Conservation (phyloP, 2,797 vertebrate genomes). For the Sciaenops ocellatus region DNA sequence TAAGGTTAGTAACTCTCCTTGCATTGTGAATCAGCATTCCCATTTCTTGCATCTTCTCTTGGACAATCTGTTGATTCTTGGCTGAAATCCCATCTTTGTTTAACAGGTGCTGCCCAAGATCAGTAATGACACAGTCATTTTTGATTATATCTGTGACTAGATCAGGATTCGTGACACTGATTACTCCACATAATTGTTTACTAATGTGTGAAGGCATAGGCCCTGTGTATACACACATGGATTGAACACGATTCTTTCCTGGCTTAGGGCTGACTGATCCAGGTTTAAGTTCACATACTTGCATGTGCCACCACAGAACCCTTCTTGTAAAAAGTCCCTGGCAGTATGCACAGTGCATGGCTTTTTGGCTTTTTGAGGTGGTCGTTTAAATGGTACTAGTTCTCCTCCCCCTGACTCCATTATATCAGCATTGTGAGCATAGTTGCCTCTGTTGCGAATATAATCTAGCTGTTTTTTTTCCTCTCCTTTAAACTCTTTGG, state of each 20-base stretch:
- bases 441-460: slow-evolving; percentile 56
- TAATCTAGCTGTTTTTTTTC: slow-evolving; percentile 42
- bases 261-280: slow-evolving; percentile 31
- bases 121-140: slow-evolving; percentile 42
- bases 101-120: slow-evolving; percentile 48
- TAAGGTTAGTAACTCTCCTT: slow-evolving; percentile 17
- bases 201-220: slow-evolving; percentile 33
- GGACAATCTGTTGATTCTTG: slow-evolving; percentile 35
- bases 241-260: slow-evolving; percentile 48
- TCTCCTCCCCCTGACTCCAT: slow-evolving; percentile 45
- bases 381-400: slow-evolving; percentile 45
- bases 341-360: slow-evolving; percentile 65
- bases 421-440: slow-evolving; percentile 49
- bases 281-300: slow-evolving; percentile 28
- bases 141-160: slow-evolving; percentile 33
- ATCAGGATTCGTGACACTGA: slow-evolving; percentile 45
- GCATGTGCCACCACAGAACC: slow-evolving; percentile 49
- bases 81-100: slow-evolving; percentile 42
- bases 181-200: slow-evolving; percentile 35
- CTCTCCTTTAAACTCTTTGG: slow-evolving; percentile 52
- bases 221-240: slow-evolving; percentile 43
- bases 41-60: slow-evolving; percentile 57
- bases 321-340: slow-evolving; percentile 57
- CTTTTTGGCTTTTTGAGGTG: slow-evolving; percentile 35
- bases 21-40: slow-evolving; percentile 40